Conservation (phyloP, 2,113 vertebrate genomes). For the Corythaeola cristata region DNA sequence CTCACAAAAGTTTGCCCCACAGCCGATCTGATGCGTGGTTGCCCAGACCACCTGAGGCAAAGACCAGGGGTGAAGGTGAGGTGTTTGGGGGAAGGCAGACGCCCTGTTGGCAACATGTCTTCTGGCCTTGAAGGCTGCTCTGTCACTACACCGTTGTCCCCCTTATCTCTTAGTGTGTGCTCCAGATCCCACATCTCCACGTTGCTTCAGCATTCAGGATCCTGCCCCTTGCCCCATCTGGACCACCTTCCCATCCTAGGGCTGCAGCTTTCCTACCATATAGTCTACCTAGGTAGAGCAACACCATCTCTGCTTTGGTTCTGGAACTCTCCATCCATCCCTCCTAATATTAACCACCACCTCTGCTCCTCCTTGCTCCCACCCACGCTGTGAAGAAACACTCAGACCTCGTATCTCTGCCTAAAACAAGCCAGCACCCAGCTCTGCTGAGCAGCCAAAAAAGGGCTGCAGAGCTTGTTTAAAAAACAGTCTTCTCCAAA, state of each 20-base stretch:
- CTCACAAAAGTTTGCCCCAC: slow-evolving; percentile 73
- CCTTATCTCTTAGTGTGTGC: neutral
- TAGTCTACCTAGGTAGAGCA: neutral
- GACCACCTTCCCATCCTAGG: neutral
- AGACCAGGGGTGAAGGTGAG: neutral
- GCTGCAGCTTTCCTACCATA: neutral
- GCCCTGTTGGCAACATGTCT: neutral
- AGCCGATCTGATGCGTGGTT: slow-evolving; percentile 64
- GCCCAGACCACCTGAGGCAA: slow-evolving; percentile 76
- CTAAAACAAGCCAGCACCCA: neutral
- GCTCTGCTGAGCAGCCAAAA: neutral
- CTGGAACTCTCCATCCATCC: neutral
- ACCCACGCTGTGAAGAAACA: neutral
- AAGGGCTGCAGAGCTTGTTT: neutral
- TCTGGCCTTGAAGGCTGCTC: neutral
- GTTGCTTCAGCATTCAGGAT: neutral
- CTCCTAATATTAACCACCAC: neutral
- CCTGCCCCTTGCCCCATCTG: neutral
- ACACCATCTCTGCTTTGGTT: neutral
- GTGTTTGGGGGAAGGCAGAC: neutral
- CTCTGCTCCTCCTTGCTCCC: neutral
- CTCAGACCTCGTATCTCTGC: neutral
- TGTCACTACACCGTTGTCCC: neutral
- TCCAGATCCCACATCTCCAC: neutral
- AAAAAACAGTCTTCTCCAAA: neutral